Evolutionary conservation across 1,140 invertebrate genomes (phyloP).

Genomic region (Atta colombica): DNA sequence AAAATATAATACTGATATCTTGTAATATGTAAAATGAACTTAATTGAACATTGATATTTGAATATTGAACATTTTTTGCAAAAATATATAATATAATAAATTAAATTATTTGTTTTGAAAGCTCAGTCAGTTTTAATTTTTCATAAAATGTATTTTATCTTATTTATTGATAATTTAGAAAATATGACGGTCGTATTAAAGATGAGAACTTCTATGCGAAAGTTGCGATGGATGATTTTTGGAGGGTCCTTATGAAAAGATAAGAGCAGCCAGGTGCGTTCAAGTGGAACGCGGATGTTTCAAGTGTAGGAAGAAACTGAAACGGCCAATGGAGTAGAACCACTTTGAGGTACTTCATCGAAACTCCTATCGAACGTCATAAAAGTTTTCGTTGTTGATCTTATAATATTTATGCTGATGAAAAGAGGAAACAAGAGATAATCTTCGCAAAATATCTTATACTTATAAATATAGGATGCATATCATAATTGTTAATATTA

Average conservation of each 20-base stretch:
- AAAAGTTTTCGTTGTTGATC: slow-evolving; percentile 78
- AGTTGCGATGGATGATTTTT: slow-evolving; percentile 34
- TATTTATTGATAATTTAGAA: background rate
- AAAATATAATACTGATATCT: slow-evolving; percentile 16
- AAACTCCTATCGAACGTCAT: slow-evolving; percentile 72
- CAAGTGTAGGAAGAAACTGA: slow-evolving; percentile 48
- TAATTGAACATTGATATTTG: background rate
- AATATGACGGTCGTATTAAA: background rate
- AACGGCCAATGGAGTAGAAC: slow-evolving; percentile 54
- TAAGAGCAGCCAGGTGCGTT: slow-evolving; percentile 22
- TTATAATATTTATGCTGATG: slow-evolving; percentile 78
- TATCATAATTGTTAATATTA: background rate
- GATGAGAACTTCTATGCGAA: slow-evolving; percentile 6
- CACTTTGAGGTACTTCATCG: slow-evolving; percentile 74
- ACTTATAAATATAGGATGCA: background rate
- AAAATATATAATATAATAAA: background rate
- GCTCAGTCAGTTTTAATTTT: background rate
- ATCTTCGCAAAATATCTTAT: background rate
- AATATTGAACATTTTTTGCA: background rate
- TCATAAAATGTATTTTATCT: background rate
- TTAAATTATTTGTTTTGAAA: background rate
- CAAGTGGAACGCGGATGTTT: slow-evolving; percentile 26
- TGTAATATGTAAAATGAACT: background rate
- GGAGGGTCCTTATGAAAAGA: slow-evolving; percentile 5
- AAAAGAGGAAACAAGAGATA: slow-evolving; percentile 41